Base-by-base conservation (phyloP, 2,888 invertebrate species). In the Lamellibrachia columna region DNA sequence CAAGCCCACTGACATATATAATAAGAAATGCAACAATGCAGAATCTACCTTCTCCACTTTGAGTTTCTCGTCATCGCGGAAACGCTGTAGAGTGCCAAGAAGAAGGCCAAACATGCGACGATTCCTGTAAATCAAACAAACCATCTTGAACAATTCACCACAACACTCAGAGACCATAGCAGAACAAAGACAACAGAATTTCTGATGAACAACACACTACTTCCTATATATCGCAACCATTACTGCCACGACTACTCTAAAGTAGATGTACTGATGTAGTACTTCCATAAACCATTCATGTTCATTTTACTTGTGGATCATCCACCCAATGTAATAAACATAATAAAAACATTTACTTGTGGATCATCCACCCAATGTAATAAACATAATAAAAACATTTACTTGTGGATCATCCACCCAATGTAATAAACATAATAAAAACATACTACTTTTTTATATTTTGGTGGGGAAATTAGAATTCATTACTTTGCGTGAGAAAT, bases 41-140 rank as follows among this genome's bases (percentile, higher is more conserved):
- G 92, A 58, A 95, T 94, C 95, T 96, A 98, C 98, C 97, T 98
- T 98, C 91, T 98, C 98, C 96, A 98, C 98, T 94, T 98, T 97
- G 93, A 98, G 98, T 93, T 98, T 98, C 97, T 99, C 99, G 96
- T 99, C 99, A 96, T 98, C 98, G 95, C 98, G 98, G 96, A 99
- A 99, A 96, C 98, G 98, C 96, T 99, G 98, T 94, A 99, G 97
- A 22, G 99, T 99, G 6, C 99, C 99, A 92, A 99, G 97, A 91
- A 99, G 97, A 52, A 99, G 98, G 9, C 99, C 99, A 97, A 99
- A 99, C 98, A 99, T 99, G 93, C 99, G 97, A 94, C 98, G 97
- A 97, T 99, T 99, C 94, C 99, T 97, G 94, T 93, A 96, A 94
- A 90, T 60, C 53, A 53, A 15, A 52, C 7, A 22, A 60, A 60